These are phyloP conservation scores for Amblyteles armatorius DNA, from an alignment of 2,888 invertebrate genomes.

Conservation along the genomic window DNA sequence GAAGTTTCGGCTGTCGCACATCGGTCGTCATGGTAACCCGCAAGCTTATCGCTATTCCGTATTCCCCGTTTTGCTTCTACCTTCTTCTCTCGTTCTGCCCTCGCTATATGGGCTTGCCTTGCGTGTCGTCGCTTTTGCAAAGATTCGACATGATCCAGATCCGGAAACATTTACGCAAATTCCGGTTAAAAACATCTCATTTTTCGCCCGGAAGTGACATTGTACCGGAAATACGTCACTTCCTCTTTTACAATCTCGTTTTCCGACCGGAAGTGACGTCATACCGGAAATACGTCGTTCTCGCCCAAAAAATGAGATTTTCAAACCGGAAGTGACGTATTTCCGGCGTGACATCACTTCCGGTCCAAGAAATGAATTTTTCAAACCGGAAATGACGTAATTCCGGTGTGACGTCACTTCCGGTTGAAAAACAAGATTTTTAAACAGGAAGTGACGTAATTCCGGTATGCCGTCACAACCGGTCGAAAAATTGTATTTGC, in stretches of 20 bases:
- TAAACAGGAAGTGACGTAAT: neutral
- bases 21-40: conserved; percentile 63
- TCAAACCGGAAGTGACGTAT: neutral
- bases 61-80: conserved; percentile 33
- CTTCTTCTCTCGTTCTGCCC: neutral
- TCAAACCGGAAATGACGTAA: too few relatives aligned
- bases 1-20: conserved; percentile 32
- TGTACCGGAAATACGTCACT: neutral
- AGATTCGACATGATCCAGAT: neutral
- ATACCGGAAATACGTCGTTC: too few relatives aligned
- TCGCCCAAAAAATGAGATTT: neutral
- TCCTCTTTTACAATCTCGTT: too few relatives aligned
- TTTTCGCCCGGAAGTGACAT: neutral
- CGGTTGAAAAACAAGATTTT: neutral
- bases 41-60: conserved; percentile 56
- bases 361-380: too few relatives aligned
- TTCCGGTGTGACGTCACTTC: neutral
- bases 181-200: neutral
- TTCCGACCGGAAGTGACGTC: too few relatives aligned
- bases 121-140: neutral
- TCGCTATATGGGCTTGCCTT: neutral
- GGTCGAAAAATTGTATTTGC: neutral
- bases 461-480: too few relatives aligned
- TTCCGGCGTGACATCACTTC: too few relatives aligned
- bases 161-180: neutral